Percentiles rank a stretch among this genome's conserved stretches.
These are phyloP conservation scores for Poecilia latipinna DNA, from an alignment of 2,113 vertebrate species.

Conservation along the genomic window DNA sequence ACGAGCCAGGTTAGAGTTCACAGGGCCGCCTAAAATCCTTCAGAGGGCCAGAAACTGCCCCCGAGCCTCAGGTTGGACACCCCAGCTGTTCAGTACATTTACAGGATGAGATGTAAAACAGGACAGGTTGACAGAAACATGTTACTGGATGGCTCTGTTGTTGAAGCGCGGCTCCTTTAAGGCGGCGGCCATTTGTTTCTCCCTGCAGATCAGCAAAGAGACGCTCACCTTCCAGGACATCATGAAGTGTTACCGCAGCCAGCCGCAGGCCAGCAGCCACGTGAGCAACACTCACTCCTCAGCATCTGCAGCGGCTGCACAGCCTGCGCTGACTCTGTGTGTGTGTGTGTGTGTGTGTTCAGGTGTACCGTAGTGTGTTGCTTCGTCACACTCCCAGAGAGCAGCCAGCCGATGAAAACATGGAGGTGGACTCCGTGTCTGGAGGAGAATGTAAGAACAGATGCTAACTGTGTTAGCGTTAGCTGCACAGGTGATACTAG, in stretches of 20 bases:
- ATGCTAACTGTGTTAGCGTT: neutral
- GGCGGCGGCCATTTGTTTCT: neutral
- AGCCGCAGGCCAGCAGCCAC: slow-evolving; percentile 95
- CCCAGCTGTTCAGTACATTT: too few species aligned
- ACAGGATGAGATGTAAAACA: too few species aligned
- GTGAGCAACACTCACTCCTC: slow-evolving; percentile 76
- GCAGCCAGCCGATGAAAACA: slow-evolving; percentile 67
- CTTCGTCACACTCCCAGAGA: slow-evolving; percentile 76
- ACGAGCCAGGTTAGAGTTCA: too few species aligned
- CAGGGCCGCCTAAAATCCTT: too few species aligned
- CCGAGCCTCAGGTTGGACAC: too few species aligned
- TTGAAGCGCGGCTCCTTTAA: too few species aligned
- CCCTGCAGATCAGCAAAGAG: slow-evolving; percentile 90
- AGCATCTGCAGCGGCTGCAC: too few species aligned
- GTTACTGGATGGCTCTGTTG: too few species aligned
- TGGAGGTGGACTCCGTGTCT: slow-evolving; percentile 78
- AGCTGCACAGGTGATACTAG: too few species aligned
- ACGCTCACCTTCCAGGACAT: slow-evolving; percentile 96
- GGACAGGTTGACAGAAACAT: too few species aligned
- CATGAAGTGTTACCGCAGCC: slow-evolving; percentile 98
- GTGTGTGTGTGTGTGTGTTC: slow-evolving; percentile 22
- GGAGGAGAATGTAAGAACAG: slow-evolving; percentile 70
- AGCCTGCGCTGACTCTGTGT: neutral
- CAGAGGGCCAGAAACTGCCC: too few species aligned
- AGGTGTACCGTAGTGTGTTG: slow-evolving; percentile 97